Conservation (phyloP, 2,888 invertebrate genomes). For the Pachymerium ferrugineum region DNA sequence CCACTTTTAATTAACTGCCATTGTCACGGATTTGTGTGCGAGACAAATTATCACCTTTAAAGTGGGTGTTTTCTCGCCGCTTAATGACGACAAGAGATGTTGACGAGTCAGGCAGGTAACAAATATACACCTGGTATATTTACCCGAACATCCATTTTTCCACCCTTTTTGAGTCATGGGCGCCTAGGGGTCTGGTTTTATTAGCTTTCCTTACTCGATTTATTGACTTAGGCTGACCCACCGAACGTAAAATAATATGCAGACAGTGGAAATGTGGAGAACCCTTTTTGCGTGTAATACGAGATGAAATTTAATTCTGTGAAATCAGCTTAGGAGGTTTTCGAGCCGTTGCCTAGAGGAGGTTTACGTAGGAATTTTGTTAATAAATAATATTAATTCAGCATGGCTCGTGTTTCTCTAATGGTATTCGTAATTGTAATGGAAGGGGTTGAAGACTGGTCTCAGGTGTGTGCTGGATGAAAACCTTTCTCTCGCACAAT, state of each 20-base stretch:
- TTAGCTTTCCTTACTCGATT: constrained; percentile 1
- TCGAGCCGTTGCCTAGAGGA: neutral
- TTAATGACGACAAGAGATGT: neutral
- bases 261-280: no score
- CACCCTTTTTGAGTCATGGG: constrained; percentile 2
- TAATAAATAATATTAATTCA: constrained; percentile 10
- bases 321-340: neutral
- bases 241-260: neutral
- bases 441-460: neutral
- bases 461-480: neutral
- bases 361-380: neutral
- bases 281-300: no score
- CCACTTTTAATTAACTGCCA: constrained; percentile 27
- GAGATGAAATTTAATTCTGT: neutral
- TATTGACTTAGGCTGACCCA: neutral
- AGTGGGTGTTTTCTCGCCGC: neutral
- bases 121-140: neutral
- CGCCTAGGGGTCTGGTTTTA: constrained; percentile 13
- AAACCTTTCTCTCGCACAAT: neutral
- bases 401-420: neutral
- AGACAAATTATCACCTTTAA: neutral
- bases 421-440: constrained; percentile 10
- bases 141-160: neutral
- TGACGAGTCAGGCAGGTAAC: neutral
- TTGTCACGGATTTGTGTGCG: constrained; percentile 1